Evolutionary conservation across 2,888 invertebrate genomes (phyloP), one percentile per base, ranked within the genome.

Genomic region (Arge pagana): DNA sequence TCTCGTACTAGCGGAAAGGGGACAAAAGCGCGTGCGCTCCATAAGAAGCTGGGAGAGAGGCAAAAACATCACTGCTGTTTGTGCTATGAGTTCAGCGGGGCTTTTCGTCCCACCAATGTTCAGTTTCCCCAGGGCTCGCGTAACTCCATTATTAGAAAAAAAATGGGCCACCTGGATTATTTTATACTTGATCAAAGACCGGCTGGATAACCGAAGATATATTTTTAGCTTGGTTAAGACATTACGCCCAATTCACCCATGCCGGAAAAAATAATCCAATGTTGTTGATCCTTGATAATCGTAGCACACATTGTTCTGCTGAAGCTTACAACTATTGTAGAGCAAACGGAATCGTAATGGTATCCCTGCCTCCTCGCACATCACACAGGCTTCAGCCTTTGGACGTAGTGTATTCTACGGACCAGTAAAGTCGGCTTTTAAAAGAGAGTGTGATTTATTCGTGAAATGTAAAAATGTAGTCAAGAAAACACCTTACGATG

Each of bases 11-110:
- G 71, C 71, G 39, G 23, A 60, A 35, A 76, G 70, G 65, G 76
- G 71, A 51, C 67, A 70, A 57, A 74, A 68, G 52, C 66, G 70
- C 50, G 71, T 78, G 0, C 76, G 78, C n/a, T 67, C 69, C 2
- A 62, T 74, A 2, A 76, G 76, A 24, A 76, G 72, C 56, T 64
- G 72, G 60, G 75, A 77, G 54, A 64, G 70, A 61, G 77, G 74
- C 66, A 61, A 62, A 54, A 65, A 70, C 36, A 70, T 77, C 3
- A 78, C 77, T 2, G 50, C 76, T 8, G 21, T 75, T 51, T 77
- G 71, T 65, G 64, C 72, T 18, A 70, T 77, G 66, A 77, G 64
- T 61, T 67, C 70, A 57, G 63, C 71, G 49, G 70, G 77, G 18
- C 23, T 19, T 11, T 63, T 48, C 43, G 35, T 66, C 13, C 63